These are phyloP conservation scores for Drosophila repletoides DNA, from an alignment of 1,140 invertebrate species.

Conservation along the genomic window DNA sequence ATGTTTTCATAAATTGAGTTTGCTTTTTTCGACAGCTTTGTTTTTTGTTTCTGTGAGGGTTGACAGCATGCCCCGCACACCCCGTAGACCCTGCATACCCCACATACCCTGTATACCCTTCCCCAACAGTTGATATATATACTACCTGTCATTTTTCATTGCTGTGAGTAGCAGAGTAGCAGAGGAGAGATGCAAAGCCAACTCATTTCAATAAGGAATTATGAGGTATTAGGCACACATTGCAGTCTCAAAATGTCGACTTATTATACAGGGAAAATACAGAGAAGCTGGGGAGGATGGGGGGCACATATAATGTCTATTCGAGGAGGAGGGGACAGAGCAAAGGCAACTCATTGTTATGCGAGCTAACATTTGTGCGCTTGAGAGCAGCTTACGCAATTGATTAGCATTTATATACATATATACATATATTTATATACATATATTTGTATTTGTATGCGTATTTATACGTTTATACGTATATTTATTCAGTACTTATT, in stretches of 20 bases:
- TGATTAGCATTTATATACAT: slow-evolving; percentile 30
- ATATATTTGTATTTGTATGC: slow-evolving; percentile 22
- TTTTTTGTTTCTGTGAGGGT: slow-evolving; percentile 5
- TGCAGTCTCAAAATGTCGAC: too few species aligned
- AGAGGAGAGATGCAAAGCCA: background rate
- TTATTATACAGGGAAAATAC: too few species aligned
- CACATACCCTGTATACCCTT: background rate
- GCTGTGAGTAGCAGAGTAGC: background rate
- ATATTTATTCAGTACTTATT: slow-evolving; percentile 2
- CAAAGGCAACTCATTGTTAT: slow-evolving; percentile 8
- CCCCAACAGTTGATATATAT: slow-evolving; percentile 14
- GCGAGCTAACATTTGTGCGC: slow-evolving; percentile 19
- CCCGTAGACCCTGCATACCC: background rate
- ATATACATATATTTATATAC: slow-evolving; percentile 7
- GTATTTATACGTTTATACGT: background rate
- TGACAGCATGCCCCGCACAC: too few species aligned
- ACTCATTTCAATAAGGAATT: slow-evolving; percentile 61
- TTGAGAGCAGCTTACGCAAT: slow-evolving; percentile 39
- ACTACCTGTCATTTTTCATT: slow-evolving; percentile 51
- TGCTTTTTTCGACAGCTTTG: slow-evolving; percentile 67
- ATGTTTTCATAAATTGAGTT: slow-evolving; percentile 75
- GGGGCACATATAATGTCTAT: background rate
- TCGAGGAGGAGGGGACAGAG: background rate
- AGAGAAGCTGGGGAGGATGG: too few species aligned
- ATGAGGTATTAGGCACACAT: slow-evolving; percentile 57